Evolutionary conservation across 2,113 vertebrate genomes (phyloP).

Genomic region (Oreochromis aureus): DNA sequence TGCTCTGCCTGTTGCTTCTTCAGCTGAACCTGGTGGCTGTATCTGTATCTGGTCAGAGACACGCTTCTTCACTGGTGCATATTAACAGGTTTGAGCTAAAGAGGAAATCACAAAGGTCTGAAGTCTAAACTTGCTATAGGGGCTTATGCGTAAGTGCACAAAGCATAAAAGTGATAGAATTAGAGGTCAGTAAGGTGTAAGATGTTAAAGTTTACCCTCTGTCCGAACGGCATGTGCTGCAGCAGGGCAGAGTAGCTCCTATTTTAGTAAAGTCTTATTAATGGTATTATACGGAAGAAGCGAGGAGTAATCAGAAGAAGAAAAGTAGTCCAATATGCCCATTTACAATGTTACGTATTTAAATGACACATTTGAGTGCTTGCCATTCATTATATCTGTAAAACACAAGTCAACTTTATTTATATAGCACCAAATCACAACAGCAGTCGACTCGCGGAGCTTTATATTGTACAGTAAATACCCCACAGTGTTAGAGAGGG

Average conservation of each 20-base stretch:
- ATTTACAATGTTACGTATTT: not conserved
- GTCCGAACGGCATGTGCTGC: conserved; percentile 24
- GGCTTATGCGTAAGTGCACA: not conserved
- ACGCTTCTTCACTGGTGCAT: not conserved
- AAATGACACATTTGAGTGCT: not conserved
- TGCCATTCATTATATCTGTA: not conserved
- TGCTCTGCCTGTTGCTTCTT: not conserved
- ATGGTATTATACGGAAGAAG: conserved; percentile 45
- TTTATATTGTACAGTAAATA: not conserved
- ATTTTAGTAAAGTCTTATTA: conserved; percentile 36
- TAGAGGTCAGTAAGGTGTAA: not conserved
- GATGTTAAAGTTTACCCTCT: conserved; percentile 45
- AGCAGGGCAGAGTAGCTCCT: not conserved
- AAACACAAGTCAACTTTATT: not conserved
- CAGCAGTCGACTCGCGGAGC: not conserved
- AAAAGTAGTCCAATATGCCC: not conserved
- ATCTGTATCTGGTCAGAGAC: not conserved
- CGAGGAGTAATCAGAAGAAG: not conserved
- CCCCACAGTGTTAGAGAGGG: not conserved
- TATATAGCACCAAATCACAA: not conserved
- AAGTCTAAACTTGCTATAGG: not conserved
- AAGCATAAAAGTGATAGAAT: not conserved
- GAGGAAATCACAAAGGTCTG: not conserved
- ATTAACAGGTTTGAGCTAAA: not conserved
- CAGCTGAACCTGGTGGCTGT: not conserved